phyloP scores from a whole-genome alignment of 2,113 vertebrate species.

The Psilopogon haemacephalus region DNA sequence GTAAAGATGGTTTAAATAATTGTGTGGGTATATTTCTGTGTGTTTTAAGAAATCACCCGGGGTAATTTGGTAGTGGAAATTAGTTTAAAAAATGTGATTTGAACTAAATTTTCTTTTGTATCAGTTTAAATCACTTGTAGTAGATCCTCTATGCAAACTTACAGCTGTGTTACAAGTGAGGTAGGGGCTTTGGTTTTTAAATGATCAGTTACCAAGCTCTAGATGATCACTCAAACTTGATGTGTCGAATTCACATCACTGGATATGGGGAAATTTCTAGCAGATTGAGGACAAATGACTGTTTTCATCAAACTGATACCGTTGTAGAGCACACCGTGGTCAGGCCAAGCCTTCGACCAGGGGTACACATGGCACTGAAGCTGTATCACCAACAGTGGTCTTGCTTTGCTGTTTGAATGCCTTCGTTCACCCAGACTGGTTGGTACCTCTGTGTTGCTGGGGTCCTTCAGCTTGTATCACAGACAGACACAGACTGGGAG shows the following conservation, averaged over 20 bases:
- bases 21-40: not conserved
- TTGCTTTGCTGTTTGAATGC: not conserved
- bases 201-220: not conserved
- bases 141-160: not conserved
- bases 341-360: not conserved
- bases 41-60: not conserved
- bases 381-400: not conserved
- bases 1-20: not conserved
- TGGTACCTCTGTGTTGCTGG: fast-evolving
- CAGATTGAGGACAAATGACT: not conserved
- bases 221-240: not conserved
- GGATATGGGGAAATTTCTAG: not conserved
- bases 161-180: not conserved
- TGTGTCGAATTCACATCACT: not conserved
- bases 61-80: not conserved
- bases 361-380: fast-evolving
- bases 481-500: not conserved
- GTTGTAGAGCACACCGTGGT: fast-evolving
- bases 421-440: fast-evolving
- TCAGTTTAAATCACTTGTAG: not conserved
- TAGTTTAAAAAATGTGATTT: not conserved
- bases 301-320: not conserved
- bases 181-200: not conserved
- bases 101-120: not conserved
- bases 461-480: fast-evolving